Evolutionary conservation across 2,888 invertebrate species (phyloP), one percentile per base, ranked within the genome.

Genomic region (Caprella mutica): DNA sequence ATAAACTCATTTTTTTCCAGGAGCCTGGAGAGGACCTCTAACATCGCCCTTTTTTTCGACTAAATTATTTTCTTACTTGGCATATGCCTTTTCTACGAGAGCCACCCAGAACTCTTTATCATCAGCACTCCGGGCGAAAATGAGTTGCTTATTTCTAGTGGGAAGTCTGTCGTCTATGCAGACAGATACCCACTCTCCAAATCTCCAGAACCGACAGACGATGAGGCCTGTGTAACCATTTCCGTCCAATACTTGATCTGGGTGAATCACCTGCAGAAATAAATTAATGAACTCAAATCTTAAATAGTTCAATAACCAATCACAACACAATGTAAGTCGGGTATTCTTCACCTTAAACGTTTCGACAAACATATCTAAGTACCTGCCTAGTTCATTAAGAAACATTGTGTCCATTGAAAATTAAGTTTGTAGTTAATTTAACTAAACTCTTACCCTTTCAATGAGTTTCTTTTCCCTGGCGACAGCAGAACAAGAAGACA

Each of bases 401-500:
- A n/a, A n/a, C n/a, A n/a, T n/a, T n/a, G n/a, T n/a, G n/a, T n/a
- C n/a, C n/a, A n/a, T n/a, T n/a, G n/a, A n/a, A n/a, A n/a, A n/a
- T n/a, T n/a, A n/a, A n/a, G n/a, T n/a, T n/a, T n/a, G n/a, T n/a
- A n/a, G n/a, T n/a, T n/a, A n/a, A n/a, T n/a, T n/a, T n/a, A n/a
- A n/a, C n/a, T n/a, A n/a, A 9, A 23, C 9, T 39, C 68, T 52
- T 59, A 72, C 72, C 68, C 70, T 70, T 59, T 69, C 68, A 68
- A 74, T 72, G 29, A 72, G 71, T 27, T 69, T 68, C 35, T 71
- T 69, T 50, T 70, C 66, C 59, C 71, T 70, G 12, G 74, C 73
- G 1, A 75, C 70, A 26, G 75, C 73, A 17, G 74, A 73, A 66
- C 74, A 74, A 2, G 74, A 72, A 1, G 74, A 74, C 23, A 75